Conservation (phyloP, 2,797 vertebrate genomes). For the Neosalanx taihuensis region DNA sequence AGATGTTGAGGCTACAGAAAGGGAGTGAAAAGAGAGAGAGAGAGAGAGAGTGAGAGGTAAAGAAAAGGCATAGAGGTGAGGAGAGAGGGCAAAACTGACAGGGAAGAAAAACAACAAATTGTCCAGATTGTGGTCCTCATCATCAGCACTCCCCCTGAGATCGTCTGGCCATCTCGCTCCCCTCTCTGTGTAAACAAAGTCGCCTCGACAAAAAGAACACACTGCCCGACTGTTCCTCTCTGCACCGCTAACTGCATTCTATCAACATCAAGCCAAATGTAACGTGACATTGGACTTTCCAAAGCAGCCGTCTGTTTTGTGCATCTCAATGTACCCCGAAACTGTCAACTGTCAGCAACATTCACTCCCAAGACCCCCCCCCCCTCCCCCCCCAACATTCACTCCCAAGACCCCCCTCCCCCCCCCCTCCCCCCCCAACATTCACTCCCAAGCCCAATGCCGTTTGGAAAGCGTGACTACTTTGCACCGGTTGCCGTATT, state of each 20-base stretch:
- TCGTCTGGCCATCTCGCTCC: constrained; percentile 32
- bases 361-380: constrained; percentile 14
- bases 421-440: constrained; percentile 8
- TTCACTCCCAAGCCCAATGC: constrained; percentile 30
- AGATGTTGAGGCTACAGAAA: constrained; percentile 11
- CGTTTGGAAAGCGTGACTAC: constrained; percentile 42
- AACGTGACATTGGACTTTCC: constrained; percentile 29
- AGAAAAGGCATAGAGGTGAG: constrained; percentile 30
- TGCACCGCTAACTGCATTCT: constrained; percentile 43
- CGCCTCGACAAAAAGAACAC: constrained; percentile 43
- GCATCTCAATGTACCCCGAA: constrained; percentile 26
- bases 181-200: constrained; percentile 55
- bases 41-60: background rate
- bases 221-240: constrained; percentile 25
- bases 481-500: constrained; percentile 45
- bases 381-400: constrained; percentile 16
- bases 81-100: constrained; percentile 30
- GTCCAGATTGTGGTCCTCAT: constrained; percentile 47
- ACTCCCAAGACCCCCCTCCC: constrained; percentile 2
- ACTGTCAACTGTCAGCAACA: constrained; percentile 20
- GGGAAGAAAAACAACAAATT: constrained; percentile 58
- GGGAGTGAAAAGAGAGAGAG: constrained; percentile 10
- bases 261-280: constrained; percentile 33
- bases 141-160: constrained; percentile 51
- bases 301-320: constrained; percentile 39